Base-by-base conservation (phyloP, 2,797 vertebrate species). In the Microchirus variegatus region DNA sequence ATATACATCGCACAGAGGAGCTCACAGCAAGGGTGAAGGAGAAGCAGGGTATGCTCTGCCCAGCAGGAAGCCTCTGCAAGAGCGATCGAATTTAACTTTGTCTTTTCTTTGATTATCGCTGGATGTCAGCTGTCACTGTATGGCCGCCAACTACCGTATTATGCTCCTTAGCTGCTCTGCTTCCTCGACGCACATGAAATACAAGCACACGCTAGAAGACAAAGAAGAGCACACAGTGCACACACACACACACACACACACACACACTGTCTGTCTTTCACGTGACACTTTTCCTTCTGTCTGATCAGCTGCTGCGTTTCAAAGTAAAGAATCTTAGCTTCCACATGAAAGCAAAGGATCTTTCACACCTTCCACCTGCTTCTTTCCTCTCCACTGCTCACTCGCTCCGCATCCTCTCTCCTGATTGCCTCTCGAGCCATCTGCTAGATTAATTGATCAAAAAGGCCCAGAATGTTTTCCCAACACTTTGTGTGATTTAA, bases 391-490 rank as follows among this genome's bases (percentile, higher is more conserved):
- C 71, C 60, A 52, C 54, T 16, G 69, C 75, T 82, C 73, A 42
- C 67, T 73, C 77, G 9, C 74, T 79, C 78, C 35, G 66, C 63
- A 47, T 81, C 73, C 69, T 79, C 77, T 71, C 74, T 79, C 66
- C 66, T 74, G 73, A 78, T 80, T 80, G 74, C 63, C 31, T 59
- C 67, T 66, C 38, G 11, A 78, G 78, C 88, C 86, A 89, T 88
- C 86, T 91, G 89, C 83, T 75, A 61, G 77, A 89, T 87, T 83
- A 91, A 90, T 86, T 91, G 89, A 93, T 93, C 88, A 92, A 89
- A 91, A 91, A 90, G 84, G 40, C 75, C 50, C 26, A 0, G 82
- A 84, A 88, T 89, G 75, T 81, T 90, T 75, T 22, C 5, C 22
- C 77, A 62, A 75, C 80, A 77, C 84, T 54, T 82, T 70, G 79